Base-by-base conservation (phyloP, 2,888 invertebrate genomes). In the Leucoma salicis region DNA sequence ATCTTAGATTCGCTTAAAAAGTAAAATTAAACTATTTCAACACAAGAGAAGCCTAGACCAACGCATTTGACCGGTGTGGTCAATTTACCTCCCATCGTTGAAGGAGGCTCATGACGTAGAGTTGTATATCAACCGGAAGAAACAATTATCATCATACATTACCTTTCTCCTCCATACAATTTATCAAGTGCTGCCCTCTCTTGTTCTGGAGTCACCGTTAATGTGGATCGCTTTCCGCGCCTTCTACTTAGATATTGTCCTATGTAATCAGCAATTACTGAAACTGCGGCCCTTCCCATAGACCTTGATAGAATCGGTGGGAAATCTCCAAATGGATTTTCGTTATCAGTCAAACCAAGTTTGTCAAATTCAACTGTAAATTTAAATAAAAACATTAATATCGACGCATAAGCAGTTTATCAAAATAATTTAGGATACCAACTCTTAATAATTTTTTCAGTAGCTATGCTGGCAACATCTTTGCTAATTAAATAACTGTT, bases 331-430 rank as follows among this genome's bases (percentile, higher is more conserved):
- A 95, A 94, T 0, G 96, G 96, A 82, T 96, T 96, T 72, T 96
- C 95, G 72, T 96, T 96, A 72, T 96, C 96, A n/a, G 96, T 96
- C 59, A 96, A 76, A 10, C 96, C 96, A 53, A 96, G 82, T 75
- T 95, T 95, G 78, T 95, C 95, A 73, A 96, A 96, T 70, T 96
- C 95, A 77, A 96, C 96, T 96, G 88, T 25, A 75, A 78, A 12
- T 36, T 6, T 25, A 36, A 14, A 46, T 38, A 33, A 29, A 18
- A 12, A 81, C 27, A 29, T 44, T 29, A 35, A 24, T 31, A 12
- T 14, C 18, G 14, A 15, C 33, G 11, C 31, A 24, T 14, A 18
- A 31, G 11, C 36, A 3, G 40, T 31, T 31, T 16, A 32, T 24
- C 8, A 35, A 31, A 35, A 16, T 21, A 18, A 14, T 36, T 38